phyloP scores from a whole-genome alignment of 2,888 invertebrate genomes.

The Druceiella hillmani region DNA sequence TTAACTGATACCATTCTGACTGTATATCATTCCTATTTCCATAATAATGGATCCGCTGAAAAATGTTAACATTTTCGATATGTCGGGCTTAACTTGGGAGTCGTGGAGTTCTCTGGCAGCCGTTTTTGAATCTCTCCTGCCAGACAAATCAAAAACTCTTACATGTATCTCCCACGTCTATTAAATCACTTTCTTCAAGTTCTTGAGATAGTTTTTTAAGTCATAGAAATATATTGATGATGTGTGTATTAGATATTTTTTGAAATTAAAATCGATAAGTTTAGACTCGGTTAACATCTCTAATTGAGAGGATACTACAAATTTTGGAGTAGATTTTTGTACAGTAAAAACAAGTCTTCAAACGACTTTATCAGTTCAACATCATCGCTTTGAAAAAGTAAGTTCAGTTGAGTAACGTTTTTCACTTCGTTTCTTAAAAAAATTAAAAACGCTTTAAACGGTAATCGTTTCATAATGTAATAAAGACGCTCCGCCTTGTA shows the following conservation, averaged over 20 bases:
- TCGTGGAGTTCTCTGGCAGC: slow-evolving; percentile 23
- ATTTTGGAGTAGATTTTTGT: slow-evolving; percentile 20
- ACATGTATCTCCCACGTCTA: slow-evolving; percentile 20
- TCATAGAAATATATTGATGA: slow-evolving; percentile 26
- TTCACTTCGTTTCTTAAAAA: slow-evolving; percentile 24
- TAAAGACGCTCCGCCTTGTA: slow-evolving; percentile 24
- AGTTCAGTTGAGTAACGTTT: slow-evolving; percentile 19
- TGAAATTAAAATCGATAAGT: slow-evolving; percentile 24
- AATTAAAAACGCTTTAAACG: slow-evolving; percentile 22
- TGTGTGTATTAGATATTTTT: slow-evolving; percentile 23
- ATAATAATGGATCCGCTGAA: no score
- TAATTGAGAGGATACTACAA: slow-evolving; percentile 24
- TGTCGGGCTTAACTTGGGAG: no score
- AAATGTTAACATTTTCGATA: no score
- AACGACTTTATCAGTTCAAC: slow-evolving; percentile 23
- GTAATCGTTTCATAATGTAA: slow-evolving; percentile 20
- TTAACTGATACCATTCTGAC: no score
- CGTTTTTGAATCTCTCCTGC: slow-evolving; percentile 21
- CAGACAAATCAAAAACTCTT: slow-evolving; percentile 18
- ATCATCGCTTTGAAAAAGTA: slow-evolving; percentile 25
- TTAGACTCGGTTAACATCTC: slow-evolving; percentile 23
- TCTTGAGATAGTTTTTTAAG: slow-evolving; percentile 16
- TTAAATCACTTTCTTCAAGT: slow-evolving; percentile 11
- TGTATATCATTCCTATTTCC: no score
- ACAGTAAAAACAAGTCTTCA: slow-evolving; percentile 24